Base-by-base conservation (phyloP, 2,113 vertebrate genomes). In the Anhinga rufa region DNA sequence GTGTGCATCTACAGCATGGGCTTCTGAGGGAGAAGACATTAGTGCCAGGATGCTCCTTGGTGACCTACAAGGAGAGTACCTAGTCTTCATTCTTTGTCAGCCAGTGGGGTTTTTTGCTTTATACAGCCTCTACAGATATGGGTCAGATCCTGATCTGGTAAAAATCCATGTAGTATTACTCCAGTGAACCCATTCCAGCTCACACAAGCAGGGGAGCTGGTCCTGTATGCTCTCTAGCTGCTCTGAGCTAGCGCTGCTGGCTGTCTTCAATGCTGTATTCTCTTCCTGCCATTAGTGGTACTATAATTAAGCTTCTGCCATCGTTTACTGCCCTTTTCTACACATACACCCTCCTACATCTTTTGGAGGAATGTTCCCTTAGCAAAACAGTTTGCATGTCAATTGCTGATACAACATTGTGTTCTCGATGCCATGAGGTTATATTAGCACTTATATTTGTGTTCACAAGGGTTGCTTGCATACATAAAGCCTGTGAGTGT, bases 321-420 rank as follows among this genome's bases (percentile, higher is more conserved):
- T 90, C 58, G 0, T 88, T 95, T 60, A 75, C 95, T 97, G 95
- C 94, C 97, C 96, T 95, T 94, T 96, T 95, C 89, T 91, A 42
- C 93, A 86, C 93, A 90, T 90, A 85, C 84, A 91, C 62, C 91
- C 94, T 96, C 92, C 89, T 91, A 87, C 95, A 93, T 87, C 81
- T 91, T 95, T 85, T 77, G 86, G 94, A 96, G 95, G 92, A 95
- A 97, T 87, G 91, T 95, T 95, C 94, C 94, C 94, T 82, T 95
- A 96, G 92, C 95, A 95, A 95, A 97, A 93, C 95, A 95, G 95
- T 97, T 97, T 96, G 96, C 92, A 61, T 81, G 94, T 94, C 92
- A 95, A 92, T 95, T 95, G 94, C 93, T 94, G 96, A 82, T 93
- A 91, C 94, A 95, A 88, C 92, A 93, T 86, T 75, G 88, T 87